Evolutionary conservation across 2,113 vertebrate genomes (phyloP).

Genomic region (Alligator mississippiensis): DNA sequence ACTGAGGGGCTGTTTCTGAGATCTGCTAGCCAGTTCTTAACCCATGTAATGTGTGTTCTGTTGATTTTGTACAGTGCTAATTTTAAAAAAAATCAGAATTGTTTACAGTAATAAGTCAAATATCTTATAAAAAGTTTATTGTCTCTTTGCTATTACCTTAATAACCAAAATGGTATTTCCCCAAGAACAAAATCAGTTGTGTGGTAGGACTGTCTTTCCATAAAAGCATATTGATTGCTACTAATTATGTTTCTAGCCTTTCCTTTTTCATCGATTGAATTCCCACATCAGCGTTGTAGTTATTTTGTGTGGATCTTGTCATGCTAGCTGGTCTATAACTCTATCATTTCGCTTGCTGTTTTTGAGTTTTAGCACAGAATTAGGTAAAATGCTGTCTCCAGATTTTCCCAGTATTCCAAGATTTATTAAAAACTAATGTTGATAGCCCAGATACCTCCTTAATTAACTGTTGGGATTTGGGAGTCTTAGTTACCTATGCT

Average conservation of each 20-base stretch:
- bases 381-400: accelerated
- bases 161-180: neutral
- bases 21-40: constrained; percentile 20
- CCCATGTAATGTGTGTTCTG: constrained; percentile 1
- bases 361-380: neutral
- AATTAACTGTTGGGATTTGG: neutral
- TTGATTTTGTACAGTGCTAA: neutral
- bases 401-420: neutral
- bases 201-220: neutral
- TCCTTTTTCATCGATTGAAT: neutral
- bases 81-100: neutral
- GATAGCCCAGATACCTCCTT: accelerated
- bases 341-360: neutral
- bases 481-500: neutral
- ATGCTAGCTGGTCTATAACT: neutral
- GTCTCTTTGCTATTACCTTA: neutral
- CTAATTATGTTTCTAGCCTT: neutral
- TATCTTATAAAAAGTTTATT: constrained; percentile 44
- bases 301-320: neutral
- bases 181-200: neutral
- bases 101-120: neutral
- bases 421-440: accelerated
- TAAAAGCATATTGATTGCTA: neutral
- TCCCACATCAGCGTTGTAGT: neutral
- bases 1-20: neutral